Base-by-base conservation (phyloP, 1,140 invertebrate species). In the Drosophila pseudoananassae region DNA sequence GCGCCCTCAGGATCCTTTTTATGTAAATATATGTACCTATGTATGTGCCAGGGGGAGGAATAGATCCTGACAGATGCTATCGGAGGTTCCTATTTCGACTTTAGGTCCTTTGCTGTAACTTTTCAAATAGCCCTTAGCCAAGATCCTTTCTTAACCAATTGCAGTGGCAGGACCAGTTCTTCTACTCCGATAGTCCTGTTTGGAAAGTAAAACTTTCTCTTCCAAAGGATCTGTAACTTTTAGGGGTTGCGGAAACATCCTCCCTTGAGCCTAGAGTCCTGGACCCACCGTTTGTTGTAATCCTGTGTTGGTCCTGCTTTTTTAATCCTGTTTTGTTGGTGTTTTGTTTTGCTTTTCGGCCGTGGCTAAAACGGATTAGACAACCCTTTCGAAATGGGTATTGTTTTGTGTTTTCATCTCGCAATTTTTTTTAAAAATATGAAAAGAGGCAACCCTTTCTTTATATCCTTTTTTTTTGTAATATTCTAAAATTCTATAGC, bases 261-360 rank as follows among this genome's bases (percentile, higher is more conserved):
- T 15, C 31, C 8, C n/a, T 14, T 33, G 12, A 10, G 12, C 23
- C 29, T 15, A 14, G 17, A 20, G 40, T 55, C 36, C 36, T 1
- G 6, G 31, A 14, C 15, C 57, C 45, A 40, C 38, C 40, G 4
- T 31, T 74, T 50, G 57, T 55, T 80, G 68, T 85, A 85, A 87
- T 81, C 73, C 61, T 60, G 55, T 79, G 76, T 79, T 76, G 70
- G 70, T 43, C 51, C 81, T 84, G 59, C 77, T 72, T 77, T 72
- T 69, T 85, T 79, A 87, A 77, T 77, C 80, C 68, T 23, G 61
- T 63, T 73, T 85, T 85, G 80, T 76, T 83, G 80, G 78, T 43
- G 51, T 65, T 82, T 65, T 78, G 64, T 75, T 46, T 46, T 46
- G 43, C 17, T 46, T 46, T 61, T 65, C 54, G 36, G 31, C 40